phyloP scores from a whole-genome alignment of 2,113 vertebrate species.

The Burhinus oedicnemus region DNA sequence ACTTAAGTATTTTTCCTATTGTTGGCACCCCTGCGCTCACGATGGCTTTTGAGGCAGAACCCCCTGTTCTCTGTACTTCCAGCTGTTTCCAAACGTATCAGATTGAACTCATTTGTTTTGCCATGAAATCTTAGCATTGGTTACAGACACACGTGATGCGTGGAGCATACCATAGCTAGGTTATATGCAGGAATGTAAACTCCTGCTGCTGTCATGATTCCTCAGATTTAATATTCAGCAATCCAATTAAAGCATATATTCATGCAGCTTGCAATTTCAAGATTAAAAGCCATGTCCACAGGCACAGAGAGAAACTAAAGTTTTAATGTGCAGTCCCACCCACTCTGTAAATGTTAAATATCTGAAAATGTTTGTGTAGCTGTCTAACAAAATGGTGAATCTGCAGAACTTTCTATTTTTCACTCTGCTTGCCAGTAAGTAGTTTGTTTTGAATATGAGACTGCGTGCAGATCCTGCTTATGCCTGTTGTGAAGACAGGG shows the following conservation, averaged over 20 bases:
- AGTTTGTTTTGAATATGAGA: neutral
- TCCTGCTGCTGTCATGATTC: neutral
- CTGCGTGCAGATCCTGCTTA: neutral
- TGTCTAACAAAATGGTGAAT: neutral
- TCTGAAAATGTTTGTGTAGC: neutral
- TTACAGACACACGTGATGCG: rapidly evolving
- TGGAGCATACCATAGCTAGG: neutral
- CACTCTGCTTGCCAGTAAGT: neutral
- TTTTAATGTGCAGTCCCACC: neutral
- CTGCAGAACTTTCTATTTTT: neutral
- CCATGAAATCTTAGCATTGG: neutral
- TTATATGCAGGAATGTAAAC: neutral
- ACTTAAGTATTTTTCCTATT: neutral
- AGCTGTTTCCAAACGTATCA: neutral
- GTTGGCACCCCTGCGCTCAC: neutral
- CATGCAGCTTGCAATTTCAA: neutral
- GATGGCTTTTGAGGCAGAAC: neutral
- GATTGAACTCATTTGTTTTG: neutral
- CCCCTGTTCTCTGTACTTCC: neutral
- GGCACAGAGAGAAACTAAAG: neutral
- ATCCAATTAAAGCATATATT: neutral
- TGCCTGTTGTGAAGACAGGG: neutral
- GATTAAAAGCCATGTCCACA: neutral
- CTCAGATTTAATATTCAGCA: neutral
- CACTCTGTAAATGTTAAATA: neutral